Conservation (phyloP, 2,888 invertebrate genomes). For the Hypomecis atomaria region DNA sequence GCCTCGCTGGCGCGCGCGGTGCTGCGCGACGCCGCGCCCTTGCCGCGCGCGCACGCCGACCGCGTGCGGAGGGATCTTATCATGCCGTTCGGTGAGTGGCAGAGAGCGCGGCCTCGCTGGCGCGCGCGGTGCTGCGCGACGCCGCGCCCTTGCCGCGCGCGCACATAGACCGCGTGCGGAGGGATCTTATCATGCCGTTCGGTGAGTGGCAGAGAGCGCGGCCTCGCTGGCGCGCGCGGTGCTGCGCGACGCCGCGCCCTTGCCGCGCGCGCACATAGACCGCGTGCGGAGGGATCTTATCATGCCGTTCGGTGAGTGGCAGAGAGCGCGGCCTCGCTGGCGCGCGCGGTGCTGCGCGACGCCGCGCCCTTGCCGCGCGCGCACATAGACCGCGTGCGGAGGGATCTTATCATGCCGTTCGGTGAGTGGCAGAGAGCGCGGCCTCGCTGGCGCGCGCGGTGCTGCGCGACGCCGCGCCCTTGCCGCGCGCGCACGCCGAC, state of each 20-base stretch:
- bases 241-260: constrained; percentile 53
- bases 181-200: constrained; percentile 87
- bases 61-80: constrained; percentile 87
- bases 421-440: constrained; percentile 78
- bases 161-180: constrained; percentile 83
- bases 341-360: constrained; percentile 58
- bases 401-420: constrained; percentile 87
- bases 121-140: constrained; percentile 58
- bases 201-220: constrained; percentile 78
- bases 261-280: constrained; percentile 60
- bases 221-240: constrained; percentile 63
- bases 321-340: constrained; percentile 67
- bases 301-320: constrained; percentile 85
- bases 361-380: constrained; percentile 43
- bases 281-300: constrained; percentile 87
- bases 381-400: constrained; percentile 83
- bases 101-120: constrained; percentile 67
- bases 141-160: constrained; percentile 43
- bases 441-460: constrained; percentile 63
- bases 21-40: constrained; percentile 53
- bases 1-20: constrained; percentile 63
- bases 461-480: constrained; percentile 53
- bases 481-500: constrained; percentile 60
- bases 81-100: constrained; percentile 85
- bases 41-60: constrained; percentile 60